These are phyloP conservation scores for Eristalis pertinax DNA, from an alignment of 2,888 invertebrate genomes.

Conservation along the genomic window DNA sequence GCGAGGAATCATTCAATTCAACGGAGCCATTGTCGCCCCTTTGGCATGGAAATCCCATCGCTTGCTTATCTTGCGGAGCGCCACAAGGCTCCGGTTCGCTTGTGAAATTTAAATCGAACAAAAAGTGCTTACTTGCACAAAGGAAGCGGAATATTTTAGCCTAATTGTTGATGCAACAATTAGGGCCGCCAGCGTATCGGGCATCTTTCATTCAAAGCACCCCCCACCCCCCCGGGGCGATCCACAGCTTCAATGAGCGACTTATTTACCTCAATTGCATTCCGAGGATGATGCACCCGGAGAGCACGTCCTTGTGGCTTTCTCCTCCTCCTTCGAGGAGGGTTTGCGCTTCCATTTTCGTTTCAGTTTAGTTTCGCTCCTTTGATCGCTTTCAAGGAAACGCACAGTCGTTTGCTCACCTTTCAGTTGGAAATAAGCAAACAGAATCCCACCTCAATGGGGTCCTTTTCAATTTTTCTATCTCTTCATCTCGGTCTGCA, in stretches of 20 bases:
- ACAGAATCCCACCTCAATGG: neutral
- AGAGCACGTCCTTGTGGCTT: neutral
- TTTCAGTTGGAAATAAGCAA: neutral
- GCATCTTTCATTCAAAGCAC: neutral
- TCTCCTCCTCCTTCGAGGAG: neutral
- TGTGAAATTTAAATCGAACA: neutral
- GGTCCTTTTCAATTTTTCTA: neutral
- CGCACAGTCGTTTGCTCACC: neutral
- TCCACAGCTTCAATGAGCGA: neutral
- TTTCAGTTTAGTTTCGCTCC: neutral
- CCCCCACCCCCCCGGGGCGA: neutral
- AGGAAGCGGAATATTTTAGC: neutral
- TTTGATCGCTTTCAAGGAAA: neutral
- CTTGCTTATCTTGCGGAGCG: neutral
- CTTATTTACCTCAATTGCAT: constrained; percentile 6
- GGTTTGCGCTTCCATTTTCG: neutral
- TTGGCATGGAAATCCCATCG: neutral
- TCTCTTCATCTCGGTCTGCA: neutral
- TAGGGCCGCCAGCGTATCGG: neutral
- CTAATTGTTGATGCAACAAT: constrained; percentile 6
- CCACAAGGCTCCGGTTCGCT: neutral
- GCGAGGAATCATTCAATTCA: neutral
- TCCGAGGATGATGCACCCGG: neutral
- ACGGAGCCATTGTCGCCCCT: neutral
- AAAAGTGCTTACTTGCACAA: neutral